Conservation (phyloP, 1,140 invertebrate genomes). For the Drosophila melanica region DNA sequence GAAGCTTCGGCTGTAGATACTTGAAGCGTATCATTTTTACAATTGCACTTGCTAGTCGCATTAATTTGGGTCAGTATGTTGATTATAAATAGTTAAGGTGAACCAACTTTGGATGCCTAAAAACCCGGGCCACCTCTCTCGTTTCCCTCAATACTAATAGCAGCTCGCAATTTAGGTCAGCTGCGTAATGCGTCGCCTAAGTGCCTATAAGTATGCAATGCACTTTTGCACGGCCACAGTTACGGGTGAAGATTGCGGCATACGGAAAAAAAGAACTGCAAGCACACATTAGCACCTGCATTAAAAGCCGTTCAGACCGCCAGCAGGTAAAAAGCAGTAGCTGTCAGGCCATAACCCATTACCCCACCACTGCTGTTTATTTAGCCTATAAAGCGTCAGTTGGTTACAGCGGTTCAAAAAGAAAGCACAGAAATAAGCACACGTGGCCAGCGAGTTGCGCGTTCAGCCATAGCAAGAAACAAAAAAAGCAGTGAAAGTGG, state of each 20-base stretch:
- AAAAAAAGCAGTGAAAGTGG: constrained; percentile 24
- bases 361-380: constrained; percentile 58
- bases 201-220: constrained; percentile 77
- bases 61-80: constrained; percentile 33
- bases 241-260: background rate
- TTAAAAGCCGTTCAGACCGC: constrained; percentile 54
- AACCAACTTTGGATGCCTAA: constrained; percentile 8
- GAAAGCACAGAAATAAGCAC: constrained; percentile 45
- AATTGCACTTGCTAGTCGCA: constrained; percentile 17
- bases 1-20: background rate
- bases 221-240: constrained; percentile 48
- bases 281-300: constrained; percentile 35
- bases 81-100: constrained; percentile 23
- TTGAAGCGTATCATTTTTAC: constrained; percentile 4
- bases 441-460: constrained; percentile 38
- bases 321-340: constrained; percentile 57
- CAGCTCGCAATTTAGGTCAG: constrained; percentile 65
- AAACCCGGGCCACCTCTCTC: background rate
- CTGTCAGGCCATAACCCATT: constrained; percentile 54
- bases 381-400: constrained; percentile 80
- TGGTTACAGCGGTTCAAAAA: constrained; percentile 59
- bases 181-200: constrained; percentile 73
- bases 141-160: constrained; percentile 56
- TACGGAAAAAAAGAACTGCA: constrained; percentile 8
- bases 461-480: constrained; percentile 25